Conservation (phyloP, 2,113 vertebrate species). For the Hyperopisus bebe region DNA sequence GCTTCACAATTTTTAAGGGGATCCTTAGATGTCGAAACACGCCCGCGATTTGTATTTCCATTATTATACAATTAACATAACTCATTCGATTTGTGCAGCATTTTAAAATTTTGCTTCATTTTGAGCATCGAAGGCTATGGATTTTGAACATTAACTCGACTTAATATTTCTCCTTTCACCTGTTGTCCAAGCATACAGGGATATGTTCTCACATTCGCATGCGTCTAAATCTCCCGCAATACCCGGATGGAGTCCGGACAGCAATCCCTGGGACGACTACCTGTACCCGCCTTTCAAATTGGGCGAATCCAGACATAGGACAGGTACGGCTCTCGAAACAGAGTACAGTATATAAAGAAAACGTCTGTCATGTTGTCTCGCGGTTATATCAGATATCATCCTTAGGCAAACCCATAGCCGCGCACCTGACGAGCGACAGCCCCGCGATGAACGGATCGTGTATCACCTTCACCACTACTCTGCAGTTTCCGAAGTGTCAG, state of each 20-base stretch:
- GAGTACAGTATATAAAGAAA: accelerated
- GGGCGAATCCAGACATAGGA: slow-evolving; percentile 48
- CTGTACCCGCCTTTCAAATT: slow-evolving; percentile 74
- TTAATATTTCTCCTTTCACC: not conserved
- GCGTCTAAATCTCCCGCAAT: slow-evolving; percentile 51
- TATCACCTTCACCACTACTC: slow-evolving; percentile 72
- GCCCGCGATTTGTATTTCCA: not conserved
- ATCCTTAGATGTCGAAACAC: not conserved
- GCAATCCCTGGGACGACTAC: slow-evolving; percentile 76
- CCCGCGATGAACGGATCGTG: slow-evolving; percentile 81
- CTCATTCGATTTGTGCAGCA: not conserved
- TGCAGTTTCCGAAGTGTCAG: slow-evolving; percentile 79
- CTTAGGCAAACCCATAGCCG: slow-evolving; percentile 60
- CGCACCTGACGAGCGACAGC: slow-evolving; percentile 74
- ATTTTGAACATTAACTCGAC: not conserved
- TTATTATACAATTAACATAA: not conserved
- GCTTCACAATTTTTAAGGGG: not conserved
- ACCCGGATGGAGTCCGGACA: slow-evolving; percentile 65
- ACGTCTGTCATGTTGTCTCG: not conserved
- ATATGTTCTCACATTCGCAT: slow-evolving; percentile 62
- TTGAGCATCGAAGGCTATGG: not conserved
- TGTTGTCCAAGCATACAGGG: slow-evolving; percentile 43
- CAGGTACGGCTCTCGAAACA: slow-evolving; percentile 34
- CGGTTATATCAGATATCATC: not conserved
- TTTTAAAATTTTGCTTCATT: not conserved